A percentile compares a stretch with the other conserved stretches of the same genome.
Evolutionary conservation across 64 coral and sea anemone species (phyloP).

Genomic region (Montipora foliosa): DNA sequence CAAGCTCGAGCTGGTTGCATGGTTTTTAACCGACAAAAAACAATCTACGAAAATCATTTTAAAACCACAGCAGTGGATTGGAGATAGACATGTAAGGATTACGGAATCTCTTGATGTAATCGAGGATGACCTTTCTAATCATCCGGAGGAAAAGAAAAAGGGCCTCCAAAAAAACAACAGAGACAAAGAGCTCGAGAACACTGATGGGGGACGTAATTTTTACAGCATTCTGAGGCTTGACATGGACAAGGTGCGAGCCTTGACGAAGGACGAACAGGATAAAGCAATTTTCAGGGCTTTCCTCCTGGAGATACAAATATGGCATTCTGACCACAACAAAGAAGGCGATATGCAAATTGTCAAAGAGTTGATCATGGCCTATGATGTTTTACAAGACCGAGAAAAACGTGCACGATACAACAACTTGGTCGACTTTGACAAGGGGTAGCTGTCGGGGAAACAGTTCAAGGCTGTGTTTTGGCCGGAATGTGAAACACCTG

Average conservation of each 20-base stretch:
- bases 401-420: slow-evolving; percentile 66
- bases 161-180: slow-evolving; percentile 53
- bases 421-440: slow-evolving; percentile 59
- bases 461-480: slow-evolving; percentile 62
- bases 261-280: slow-evolving; percentile 13
- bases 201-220: slow-evolving; percentile 26
- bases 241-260: slow-evolving; percentile 54
- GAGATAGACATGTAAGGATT: neutral
- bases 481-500: slow-evolving; percentile 64
- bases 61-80: too few relatives aligned
- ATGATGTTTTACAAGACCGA: slow-evolving; percentile 37
- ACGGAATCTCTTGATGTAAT: neutral
- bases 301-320: neutral
- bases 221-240: slow-evolving; percentile 63
- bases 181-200: slow-evolving; percentile 44
- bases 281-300: slow-evolving; percentile 31
- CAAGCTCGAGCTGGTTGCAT: too few relatives aligned
- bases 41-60: too few relatives aligned
- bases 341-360: slow-evolving; percentile 40
- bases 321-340: neutral
- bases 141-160: slow-evolving; percentile 13
- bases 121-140: slow-evolving; percentile 5
- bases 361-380: slow-evolving; percentile 54
- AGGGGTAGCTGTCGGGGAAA: slow-evolving; percentile 38
- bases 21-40: too few relatives aligned